phyloP scores from a whole-genome alignment of 2,797 vertebrate species.

The Harpagifer antarcticus region DNA sequence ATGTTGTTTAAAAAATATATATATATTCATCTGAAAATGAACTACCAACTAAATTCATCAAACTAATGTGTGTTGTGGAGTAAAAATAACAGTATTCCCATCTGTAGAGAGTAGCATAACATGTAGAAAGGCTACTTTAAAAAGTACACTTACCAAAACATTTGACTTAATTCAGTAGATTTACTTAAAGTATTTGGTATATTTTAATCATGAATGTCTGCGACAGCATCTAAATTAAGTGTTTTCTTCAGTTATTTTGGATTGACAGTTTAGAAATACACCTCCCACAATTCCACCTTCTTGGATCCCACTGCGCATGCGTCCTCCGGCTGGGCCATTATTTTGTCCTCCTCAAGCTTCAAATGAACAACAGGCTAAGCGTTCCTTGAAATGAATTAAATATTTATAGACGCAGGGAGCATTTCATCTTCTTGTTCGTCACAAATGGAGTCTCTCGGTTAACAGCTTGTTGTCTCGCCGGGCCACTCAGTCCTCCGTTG shows the following conservation, averaged over 20 bases:
- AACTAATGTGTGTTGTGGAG: too few species aligned
- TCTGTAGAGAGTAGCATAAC: too few species aligned
- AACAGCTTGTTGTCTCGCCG: constrained; percentile 69
- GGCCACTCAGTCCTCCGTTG: constrained; percentile 67
- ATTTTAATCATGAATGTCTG: too few species aligned
- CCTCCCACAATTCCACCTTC: constrained; percentile 73
- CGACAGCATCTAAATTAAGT: background rate
- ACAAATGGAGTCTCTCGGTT: constrained; percentile 76
- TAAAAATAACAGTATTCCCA: too few species aligned
- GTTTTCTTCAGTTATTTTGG: background rate
- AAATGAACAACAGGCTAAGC: constrained; percentile 82
- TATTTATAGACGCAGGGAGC: constrained; percentile 68
- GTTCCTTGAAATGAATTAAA: constrained; percentile 79
- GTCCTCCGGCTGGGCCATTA: constrained; percentile 75
- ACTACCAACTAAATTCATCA: too few species aligned
- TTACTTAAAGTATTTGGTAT: too few species aligned
- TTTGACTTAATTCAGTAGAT: too few species aligned
- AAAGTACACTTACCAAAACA: too few species aligned
- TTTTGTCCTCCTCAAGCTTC: constrained; percentile 82
- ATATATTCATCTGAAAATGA: too few species aligned
- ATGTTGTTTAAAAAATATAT: too few species aligned
- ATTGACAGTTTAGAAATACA: constrained; percentile 61
- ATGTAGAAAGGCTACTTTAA: too few species aligned
- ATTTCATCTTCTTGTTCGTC: constrained; percentile 24
- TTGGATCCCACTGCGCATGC: constrained; percentile 73